Base-by-base conservation (phyloP, 2,888 invertebrate species). In the Pegoplata infirma region DNA sequence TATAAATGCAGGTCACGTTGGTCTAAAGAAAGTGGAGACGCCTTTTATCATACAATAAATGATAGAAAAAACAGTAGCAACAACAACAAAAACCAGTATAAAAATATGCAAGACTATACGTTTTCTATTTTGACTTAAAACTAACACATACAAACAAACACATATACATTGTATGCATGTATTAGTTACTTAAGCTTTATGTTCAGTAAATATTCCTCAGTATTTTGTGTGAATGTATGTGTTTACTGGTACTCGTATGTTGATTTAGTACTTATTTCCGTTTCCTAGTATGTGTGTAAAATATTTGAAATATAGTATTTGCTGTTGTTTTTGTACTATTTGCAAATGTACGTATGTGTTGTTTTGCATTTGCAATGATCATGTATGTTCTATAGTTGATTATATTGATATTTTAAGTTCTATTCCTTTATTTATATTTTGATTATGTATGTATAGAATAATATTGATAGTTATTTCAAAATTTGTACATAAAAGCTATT, bases 1-100 rank as follows among this genome's bases (percentile, higher is more conserved):
- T 75, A 46, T 47, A 71, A 61, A 82, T 82, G 75, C 81, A 67
- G 77, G 80, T 82, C 81, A 82, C 81, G 81, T 81, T 74, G 53
- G 53, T 69, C 79, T 56, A 79, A 81, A 72, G 78, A 80, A 80
- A 81, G 80, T 82, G 74, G 78, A 78, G 80, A 76, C 76, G 71
- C 73, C n/a, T 69, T 64, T 75, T 75, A 69, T 71, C 78, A 71
- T 55, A 63, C 28, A 23, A 23, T 17, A 21, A 32, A 32, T 21
- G 1, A 25, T 4, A 49, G 10, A 25, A 28, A 25, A 14, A 40
- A 46, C 25, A n/a, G 17, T 6, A n/a, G n/a, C n/a, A n/a, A n/a
- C n/a, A n/a, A n/a, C n/a, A n/a, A n/a, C n/a, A n/a, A n/a, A n/a
- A n/a, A n/a, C n/a, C n/a, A 47, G 61, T 36, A 36, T 3, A 36